Conservation (phyloP, 2,113 vertebrate genomes). For the Thalassarche chlororhynchos region DNA sequence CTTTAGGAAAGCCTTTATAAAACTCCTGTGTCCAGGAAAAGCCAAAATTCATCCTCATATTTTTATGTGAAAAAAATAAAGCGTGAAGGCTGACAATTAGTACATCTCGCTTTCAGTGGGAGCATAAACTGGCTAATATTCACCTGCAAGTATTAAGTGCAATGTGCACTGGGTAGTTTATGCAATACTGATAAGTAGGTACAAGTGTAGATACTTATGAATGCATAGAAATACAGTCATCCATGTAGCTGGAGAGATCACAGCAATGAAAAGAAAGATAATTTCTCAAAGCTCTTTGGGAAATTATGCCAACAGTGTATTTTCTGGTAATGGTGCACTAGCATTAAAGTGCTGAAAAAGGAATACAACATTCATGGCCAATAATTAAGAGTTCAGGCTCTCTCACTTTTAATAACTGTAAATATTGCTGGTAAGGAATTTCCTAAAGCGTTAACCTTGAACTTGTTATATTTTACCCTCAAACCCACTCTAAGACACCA, state of each 20-base stretch:
- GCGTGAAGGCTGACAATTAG: neutral
- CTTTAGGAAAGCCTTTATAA: conserved; percentile 78
- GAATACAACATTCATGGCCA: neutral
- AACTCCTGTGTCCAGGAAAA: conserved; percentile 75
- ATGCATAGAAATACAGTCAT: neutral
- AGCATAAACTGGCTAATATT: neutral
- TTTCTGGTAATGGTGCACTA: neutral
- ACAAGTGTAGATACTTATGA: neutral
- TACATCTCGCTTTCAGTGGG: neutral
- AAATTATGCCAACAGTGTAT: neutral
- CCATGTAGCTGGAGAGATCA: neutral
- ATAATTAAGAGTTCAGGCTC: neutral
- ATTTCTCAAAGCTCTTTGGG: neutral
- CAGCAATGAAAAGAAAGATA: neutral
- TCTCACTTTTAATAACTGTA: neutral
- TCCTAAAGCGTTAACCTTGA: neutral
- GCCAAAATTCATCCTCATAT: conserved; percentile 77
- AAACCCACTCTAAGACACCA: neutral
- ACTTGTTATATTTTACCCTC: neutral
- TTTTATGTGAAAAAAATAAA: conserved; percentile 53
- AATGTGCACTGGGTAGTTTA: neutral
- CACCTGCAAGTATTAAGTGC: neutral
- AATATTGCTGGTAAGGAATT: neutral
- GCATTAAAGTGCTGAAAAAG: neutral
- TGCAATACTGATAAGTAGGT: neutral